These are phyloP conservation scores for Myotis yumanensis DNA, from an alignment of 2,113 vertebrate species.

Conservation along the genomic window DNA sequence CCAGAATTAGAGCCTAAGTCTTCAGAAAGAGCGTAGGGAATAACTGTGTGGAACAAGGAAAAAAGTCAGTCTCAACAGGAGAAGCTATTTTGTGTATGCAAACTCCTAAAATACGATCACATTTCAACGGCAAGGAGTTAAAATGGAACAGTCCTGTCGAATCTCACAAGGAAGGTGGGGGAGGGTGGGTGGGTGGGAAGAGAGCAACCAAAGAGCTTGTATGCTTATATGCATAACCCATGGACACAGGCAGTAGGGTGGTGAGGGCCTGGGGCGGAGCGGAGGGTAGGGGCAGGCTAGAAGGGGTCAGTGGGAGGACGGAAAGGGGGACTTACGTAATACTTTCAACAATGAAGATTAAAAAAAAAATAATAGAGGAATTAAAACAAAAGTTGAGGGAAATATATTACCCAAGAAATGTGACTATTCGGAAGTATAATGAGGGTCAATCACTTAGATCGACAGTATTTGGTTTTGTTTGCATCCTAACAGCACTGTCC, in stretches of 20 bases:
- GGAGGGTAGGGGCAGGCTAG: no score
- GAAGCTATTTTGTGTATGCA: neutral
- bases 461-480: constrained; percentile 29
- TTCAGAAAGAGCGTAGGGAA: neutral
- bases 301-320: no score
- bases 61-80: neutral
- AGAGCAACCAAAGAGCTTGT: no score
- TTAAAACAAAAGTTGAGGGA: neutral
- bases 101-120: neutral
- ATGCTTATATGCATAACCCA: no score
- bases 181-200: no score
- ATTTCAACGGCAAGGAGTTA: no score
- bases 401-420: neutral
- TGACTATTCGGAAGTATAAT: neutral
- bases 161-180: no score
- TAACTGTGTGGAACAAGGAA: neutral
- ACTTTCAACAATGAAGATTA: no score
- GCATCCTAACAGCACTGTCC: neutral
- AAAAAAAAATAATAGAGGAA: neutral
- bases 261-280: no score
- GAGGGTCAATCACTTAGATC: neutral
- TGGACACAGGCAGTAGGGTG: no score
- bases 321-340: no score
- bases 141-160: no score
- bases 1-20: neutral